Evolutionary conservation across 2,888 invertebrate species (phyloP).

Genomic region (Meiosimyza decipiens): DNA sequence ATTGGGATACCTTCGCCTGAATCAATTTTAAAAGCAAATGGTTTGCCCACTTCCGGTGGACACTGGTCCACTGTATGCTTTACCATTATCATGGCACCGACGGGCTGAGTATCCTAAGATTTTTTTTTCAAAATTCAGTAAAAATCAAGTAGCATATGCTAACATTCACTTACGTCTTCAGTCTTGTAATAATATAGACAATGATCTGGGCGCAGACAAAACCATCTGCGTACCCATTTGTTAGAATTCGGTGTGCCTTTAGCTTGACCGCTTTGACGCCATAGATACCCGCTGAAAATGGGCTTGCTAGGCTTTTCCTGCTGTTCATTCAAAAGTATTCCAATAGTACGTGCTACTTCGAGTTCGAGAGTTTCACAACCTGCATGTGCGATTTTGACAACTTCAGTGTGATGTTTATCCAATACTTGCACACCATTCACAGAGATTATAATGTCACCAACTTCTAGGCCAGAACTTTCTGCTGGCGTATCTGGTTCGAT

Average conservation of each 20-base stretch:
- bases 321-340: slow-evolving; percentile 77
- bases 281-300: slow-evolving; percentile 80
- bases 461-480: slow-evolving; percentile 89
- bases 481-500: slow-evolving; percentile 95
- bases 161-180: slow-evolving; percentile 76
- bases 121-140: too few species aligned
- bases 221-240: slow-evolving; percentile 91
- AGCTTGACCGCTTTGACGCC: slow-evolving; percentile 76
- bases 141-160: too few species aligned
- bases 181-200: slow-evolving; percentile 96
- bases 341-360: slow-evolving; percentile 89
- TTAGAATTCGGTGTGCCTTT: slow-evolving; percentile 69
- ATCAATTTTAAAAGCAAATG: slow-evolving; percentile 78
- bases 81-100: slow-evolving; percentile 88
- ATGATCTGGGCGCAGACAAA: slow-evolving; percentile 89
- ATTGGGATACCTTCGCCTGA: slow-evolving; percentile 78
- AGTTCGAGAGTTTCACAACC: slow-evolving; percentile 87
- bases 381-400: slow-evolving; percentile 90
- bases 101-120: slow-evolving; percentile 83
- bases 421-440: slow-evolving; percentile 92
- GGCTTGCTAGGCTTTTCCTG: slow-evolving; percentile 73
- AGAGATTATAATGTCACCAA: slow-evolving; percentile 92
- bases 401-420: slow-evolving; percentile 93
- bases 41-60: slow-evolving; percentile 68
- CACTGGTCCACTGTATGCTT: slow-evolving; percentile 80